Evolutionary conservation across 2,888 invertebrate genomes (phyloP), one percentile per base, ranked within the genome.

Genomic region (Epiblema foenella): DNA sequence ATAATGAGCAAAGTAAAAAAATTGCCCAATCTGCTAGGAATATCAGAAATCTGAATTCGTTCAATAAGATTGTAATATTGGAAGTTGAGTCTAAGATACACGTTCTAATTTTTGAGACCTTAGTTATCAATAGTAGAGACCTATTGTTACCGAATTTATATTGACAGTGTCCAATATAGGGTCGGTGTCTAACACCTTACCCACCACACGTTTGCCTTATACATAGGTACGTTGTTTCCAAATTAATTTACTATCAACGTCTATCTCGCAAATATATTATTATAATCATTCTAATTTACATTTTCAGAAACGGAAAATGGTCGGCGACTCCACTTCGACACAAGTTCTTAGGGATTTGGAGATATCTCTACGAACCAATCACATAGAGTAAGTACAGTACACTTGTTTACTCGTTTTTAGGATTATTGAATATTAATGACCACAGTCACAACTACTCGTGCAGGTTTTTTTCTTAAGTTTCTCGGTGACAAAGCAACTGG

Each of bases 311-410:
- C 95, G 98, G 87, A 98, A 98, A 95, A 98, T 98, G 96, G 97
- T 99, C 75, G 98, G 98, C 73, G 98, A 99, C 88, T 97, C 98
- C 64, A 99, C 99, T 74, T 99, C 99, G 70, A 99, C 99, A 58
- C 99, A 99, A 95, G 98, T 99, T 80, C 95, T 99, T 75, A 95
- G 99, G 84, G 99, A 99, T 95, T 95, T 99, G 89, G 99, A 99
- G 95, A 99, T 99, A 87, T 99, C 99, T 58, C 94, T 99, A 82
- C 96, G 99, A 84, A 99, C 99, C 77, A 99, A 99, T 94, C 98
- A 98, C 93, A 99, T 99, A 88, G 99, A 99, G 98, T 98, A 91
- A 96, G 97, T 95, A 8, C 33, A 96, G 97, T 95, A 8, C 33
- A 33, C 7, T 33, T 33, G 33, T 33, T 24, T 24, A 24, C 4